These are phyloP conservation scores for Theocolax elegans DNA, from an alignment of 1,140 invertebrate species.

Conservation along the genomic window DNA sequence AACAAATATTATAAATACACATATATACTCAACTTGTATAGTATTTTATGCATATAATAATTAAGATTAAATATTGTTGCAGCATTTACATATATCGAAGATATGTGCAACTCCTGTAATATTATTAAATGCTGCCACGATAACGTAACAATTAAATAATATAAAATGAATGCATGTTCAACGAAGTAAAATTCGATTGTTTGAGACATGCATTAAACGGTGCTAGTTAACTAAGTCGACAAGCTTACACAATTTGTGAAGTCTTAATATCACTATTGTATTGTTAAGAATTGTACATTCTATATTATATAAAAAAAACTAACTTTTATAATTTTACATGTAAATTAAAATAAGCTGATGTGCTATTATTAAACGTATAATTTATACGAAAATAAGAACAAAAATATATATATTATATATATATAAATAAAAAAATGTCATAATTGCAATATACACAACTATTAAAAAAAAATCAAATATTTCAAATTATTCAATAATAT, in stretches of 20 bases:
- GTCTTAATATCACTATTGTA: constrained; percentile 4
- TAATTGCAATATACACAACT: not conserved
- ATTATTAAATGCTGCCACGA: not conserved
- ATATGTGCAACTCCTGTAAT: not conserved
- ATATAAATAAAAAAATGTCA: not conserved
- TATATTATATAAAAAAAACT: constrained; percentile 8
- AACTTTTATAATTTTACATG: constrained; percentile 33
- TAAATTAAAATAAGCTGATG: not conserved
- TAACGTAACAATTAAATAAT: not conserved
- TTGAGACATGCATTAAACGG: constrained; percentile 19
- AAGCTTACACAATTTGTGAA: constrained; percentile 3
- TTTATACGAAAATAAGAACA: not conserved
- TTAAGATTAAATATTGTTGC: too few relatives aligned
- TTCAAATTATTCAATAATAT: constrained; percentile 29
- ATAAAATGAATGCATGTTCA: not conserved
- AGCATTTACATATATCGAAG: constrained; percentile 8
- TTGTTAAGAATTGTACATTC: constrained; percentile 35
- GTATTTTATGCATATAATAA: too few relatives aligned
- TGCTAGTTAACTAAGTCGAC: constrained; percentile 40
- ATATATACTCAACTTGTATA: too few relatives aligned
- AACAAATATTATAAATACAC: too few relatives aligned
- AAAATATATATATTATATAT: too few relatives aligned
- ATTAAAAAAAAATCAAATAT: not conserved
- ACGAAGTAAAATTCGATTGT: not conserved
- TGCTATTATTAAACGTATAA: not conserved